These are phyloP conservation scores for Tortricodes alternella DNA, from an alignment of 2,888 invertebrate genomes.

Conservation along the genomic window DNA sequence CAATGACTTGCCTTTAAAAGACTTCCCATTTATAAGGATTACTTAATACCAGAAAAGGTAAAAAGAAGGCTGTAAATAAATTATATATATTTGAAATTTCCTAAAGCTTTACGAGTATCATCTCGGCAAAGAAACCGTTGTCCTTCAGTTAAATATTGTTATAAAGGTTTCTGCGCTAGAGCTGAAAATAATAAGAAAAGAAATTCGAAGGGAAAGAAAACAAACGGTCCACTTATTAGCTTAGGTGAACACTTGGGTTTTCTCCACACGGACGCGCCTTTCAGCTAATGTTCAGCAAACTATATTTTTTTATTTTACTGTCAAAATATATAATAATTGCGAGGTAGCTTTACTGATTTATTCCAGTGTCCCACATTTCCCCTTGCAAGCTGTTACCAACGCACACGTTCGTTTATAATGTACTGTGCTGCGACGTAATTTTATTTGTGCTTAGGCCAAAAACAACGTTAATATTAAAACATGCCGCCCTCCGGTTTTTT, in stretches of 20 bases:
- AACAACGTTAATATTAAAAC: conserved; percentile 14
- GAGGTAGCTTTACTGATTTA: not conserved
- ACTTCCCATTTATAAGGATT: too few species aligned
- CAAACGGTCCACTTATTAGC: conserved; percentile 4
- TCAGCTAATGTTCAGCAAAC: not conserved
- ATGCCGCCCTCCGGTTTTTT: conserved; percentile 12
- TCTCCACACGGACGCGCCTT: not conserved
- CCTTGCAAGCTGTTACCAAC: not conserved
- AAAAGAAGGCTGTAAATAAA: too few species aligned
- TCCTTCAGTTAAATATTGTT: conserved; percentile 19
- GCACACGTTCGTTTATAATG: not conserved
- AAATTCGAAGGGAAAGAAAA: conserved; percentile 11
- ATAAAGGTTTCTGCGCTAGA: conserved; percentile 9
- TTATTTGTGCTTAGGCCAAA: too few species aligned
- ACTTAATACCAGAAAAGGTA: too few species aligned
- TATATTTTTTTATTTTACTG: not conserved
- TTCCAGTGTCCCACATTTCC: not conserved
- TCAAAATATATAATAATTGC: conserved; percentile 1
- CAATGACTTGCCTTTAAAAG: too few species aligned
- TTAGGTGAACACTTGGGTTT: conserved; percentile 6
- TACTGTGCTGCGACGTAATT: too few species aligned
- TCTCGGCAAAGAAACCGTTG: not conserved
- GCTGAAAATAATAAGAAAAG: conserved; percentile 18
- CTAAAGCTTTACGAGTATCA: too few species aligned
- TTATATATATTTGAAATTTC: too few species aligned